Evolutionary conservation across 2,797 vertebrate species (phyloP), one percentile per base, ranked within the genome.

Genomic region (Otus scops): DNA sequence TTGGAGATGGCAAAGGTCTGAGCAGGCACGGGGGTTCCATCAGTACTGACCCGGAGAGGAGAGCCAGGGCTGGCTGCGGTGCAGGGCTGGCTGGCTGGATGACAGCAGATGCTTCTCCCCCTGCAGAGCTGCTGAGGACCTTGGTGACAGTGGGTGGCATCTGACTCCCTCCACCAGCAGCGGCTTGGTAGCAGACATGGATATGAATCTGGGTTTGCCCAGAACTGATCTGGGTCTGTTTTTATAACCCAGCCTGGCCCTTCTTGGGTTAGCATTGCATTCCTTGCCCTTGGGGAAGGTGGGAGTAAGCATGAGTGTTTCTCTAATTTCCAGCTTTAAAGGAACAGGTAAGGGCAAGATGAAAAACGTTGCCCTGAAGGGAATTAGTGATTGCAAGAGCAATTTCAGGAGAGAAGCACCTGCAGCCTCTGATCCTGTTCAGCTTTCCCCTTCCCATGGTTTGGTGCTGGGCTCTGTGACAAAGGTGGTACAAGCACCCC

Each of bases 1-100:
- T 21, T 6, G 21, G 73, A 61, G 74, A 13, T 0, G 0, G 71
- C 12, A 7, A 43, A 67, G 43, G 71, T 34, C 27, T 0, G 0
- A 60, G 54, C 18, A 9, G 74, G 57, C 7, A 0, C 17, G 2
- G 23, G 41, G 43, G 3, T 26, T 64, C 45, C 2, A 0, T 6
- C 0, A 0, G 11, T 6, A 4, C 48, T 11, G 57, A 26, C 41
- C 13, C 0, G 0, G 24, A 28, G 30, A 28, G 56, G 20, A 59
- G 26, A 70, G 39, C 9, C 0, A 1, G 34, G 7, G 28, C n/a
- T 39, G 45, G 34, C 56, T 32, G 63, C 0, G 0, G n/a, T 3
- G 20, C 7, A 1, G 27, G 24, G 36, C 50, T 34, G 84, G 41
- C 41, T 43, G 41, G 43, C 43, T 45, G 43, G 38, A 20, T 19